A percentile compares a stretch with the other conserved stretches of the same genome.
Conservation (phyloP, 2,797 vertebrate species). For the Diplodus sargus region DNA sequence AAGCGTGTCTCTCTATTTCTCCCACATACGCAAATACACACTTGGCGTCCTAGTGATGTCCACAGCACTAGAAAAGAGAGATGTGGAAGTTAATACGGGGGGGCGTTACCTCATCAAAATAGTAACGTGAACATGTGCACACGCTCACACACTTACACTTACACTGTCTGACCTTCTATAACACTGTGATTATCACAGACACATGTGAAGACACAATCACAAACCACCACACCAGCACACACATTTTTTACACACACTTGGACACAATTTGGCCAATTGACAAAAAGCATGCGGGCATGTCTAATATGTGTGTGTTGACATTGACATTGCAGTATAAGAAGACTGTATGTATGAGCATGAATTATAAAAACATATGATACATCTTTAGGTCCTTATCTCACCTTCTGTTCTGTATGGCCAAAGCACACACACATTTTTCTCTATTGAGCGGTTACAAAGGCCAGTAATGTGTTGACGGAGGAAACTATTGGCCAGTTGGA, state of each 20-base stretch:
- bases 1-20: constrained; percentile 38
- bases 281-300: constrained; percentile 10
- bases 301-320: neutral
- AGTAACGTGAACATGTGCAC: neutral
- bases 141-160: constrained; percentile 1
- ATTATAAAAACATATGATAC: neutral
- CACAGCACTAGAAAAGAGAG: neutral
- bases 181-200: constrained; percentile 10
- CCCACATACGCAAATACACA: constrained; percentile 24
- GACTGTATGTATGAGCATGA: neutral
- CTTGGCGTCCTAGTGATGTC: constrained; percentile 6
- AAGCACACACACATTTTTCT: no score
- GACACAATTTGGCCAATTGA: constrained; percentile 4
- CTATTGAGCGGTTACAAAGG: neutral
- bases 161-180: constrained; percentile 1
- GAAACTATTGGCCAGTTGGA: constrained; percentile 28
- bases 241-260: neutral
- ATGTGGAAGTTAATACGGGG: neutral
- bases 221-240: neutral
- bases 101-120: neutral
- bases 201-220: constrained; percentile 15
- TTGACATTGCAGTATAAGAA: neutral
- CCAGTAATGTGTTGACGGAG: constrained; percentile 42
- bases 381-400: neutral
- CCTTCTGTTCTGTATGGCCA: neutral